Evolutionary conservation across 2,113 vertebrate genomes (phyloP), one percentile per base, ranked within the genome.

Genomic region (Crotalus horridus): DNA sequence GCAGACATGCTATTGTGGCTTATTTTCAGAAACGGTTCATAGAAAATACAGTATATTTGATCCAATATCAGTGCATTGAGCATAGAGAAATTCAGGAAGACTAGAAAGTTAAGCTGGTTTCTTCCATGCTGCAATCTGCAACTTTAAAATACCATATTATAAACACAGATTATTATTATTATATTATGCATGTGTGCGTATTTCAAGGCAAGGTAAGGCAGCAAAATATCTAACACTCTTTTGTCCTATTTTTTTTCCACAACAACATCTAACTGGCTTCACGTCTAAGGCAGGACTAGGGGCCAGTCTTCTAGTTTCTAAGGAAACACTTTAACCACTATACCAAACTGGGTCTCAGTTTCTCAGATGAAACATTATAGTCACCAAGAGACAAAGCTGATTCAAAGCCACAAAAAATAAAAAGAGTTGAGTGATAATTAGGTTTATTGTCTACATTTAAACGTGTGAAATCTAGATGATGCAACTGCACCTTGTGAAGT

Each of bases 401-500:
- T 43, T 81, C 33, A 7, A 81, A 81, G n/a, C 33, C 33, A 81
- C 74, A 9, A 7, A 43, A 85, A 24, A 46, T 17, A 10, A 56
- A 55, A 39, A 58, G 23, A 17, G 53, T 2, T 46, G 81, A 26
- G 39, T 39, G 51, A 46, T 56, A 13, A 56, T 20, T 20, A 91
- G 6, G 10, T 95, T 95, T 90, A 96, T 91, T 90, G 94, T 86
- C 69, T 92, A 92, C 91, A 90, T 58, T 94, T 88, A 95, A 15
- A 48, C 43, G 33, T 20, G 23, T 93, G 15, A 95, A 94, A 92
- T 93, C 56, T 7, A 3, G 93, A 93, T 89, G 94, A 91, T 0
- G 0, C 56, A 51, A 86, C 81, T 94, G 92, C 69, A 91, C 88
- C 61, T 89, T 89, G 15, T 12, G 85, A 94, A 92, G 88, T 26